These are phyloP conservation scores for Polylopha cassiicola DNA, from an alignment of 2,888 invertebrate species.

Conservation along the genomic window DNA sequence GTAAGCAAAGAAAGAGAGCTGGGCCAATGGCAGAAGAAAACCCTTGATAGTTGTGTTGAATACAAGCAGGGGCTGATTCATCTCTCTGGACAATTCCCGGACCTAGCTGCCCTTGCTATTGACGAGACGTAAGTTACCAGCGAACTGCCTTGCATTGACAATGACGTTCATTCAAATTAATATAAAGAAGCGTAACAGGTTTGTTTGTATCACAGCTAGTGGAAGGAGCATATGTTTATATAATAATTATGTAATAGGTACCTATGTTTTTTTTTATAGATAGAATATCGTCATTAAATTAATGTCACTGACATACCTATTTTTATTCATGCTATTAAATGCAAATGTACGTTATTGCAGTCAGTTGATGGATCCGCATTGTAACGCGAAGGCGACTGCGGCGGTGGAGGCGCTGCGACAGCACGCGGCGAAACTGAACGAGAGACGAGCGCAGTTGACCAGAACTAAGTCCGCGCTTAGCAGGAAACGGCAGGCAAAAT, in stretches of 20 bases:
- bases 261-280: too few relatives aligned
- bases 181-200: too few relatives aligned
- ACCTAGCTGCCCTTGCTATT: slow-evolving; percentile 45
- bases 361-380: slow-evolving; percentile 50
- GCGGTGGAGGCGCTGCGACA: slow-evolving; percentile 40
- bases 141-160: too few relatives aligned
- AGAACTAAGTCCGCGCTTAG: slow-evolving; percentile 25
- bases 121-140: slow-evolving; percentile 54
- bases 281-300: too few relatives aligned
- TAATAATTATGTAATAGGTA: too few relatives aligned
- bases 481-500: slow-evolving; percentile 27
- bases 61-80: slow-evolving; percentile 63
- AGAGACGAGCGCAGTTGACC: slow-evolving; percentile 16
- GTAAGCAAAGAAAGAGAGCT: slow-evolving; percentile 56
- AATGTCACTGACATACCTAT: too few relatives aligned
- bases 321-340: not conserved
- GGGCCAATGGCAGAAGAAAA: slow-evolving; percentile 60
- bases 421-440: slow-evolving; percentile 24
- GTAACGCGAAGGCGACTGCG: slow-evolving; percentile 30
- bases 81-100: slow-evolving; percentile 47
- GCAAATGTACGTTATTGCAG: slow-evolving; percentile 31
- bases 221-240: not conserved
- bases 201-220: not conserved
- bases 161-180: too few relatives aligned
- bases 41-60: slow-evolving; percentile 57